A percentile compares a stretch with the other conserved stretches of the same genome.
These are phyloP conservation scores for Agonopterix arenella DNA, from an alignment of 2,888 invertebrate genomes.

Conservation along the genomic window DNA sequence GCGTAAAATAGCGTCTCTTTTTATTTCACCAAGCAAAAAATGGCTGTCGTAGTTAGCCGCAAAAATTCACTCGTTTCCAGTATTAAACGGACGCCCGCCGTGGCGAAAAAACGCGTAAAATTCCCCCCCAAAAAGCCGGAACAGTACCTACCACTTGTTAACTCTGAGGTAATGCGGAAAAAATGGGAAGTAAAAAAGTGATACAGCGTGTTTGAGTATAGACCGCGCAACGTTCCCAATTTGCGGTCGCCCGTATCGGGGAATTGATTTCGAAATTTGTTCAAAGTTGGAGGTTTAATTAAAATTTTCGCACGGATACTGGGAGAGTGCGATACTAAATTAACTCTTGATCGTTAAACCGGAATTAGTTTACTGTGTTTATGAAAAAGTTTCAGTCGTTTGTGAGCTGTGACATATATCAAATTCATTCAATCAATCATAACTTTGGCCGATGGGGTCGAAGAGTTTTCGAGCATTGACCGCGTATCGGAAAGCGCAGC, in stretches of 20 bases:
- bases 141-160: conserved; percentile 10
- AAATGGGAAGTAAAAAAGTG: conserved; percentile 1
- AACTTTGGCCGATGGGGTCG: too few species aligned
- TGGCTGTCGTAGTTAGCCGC: conserved; percentile 1
- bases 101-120: conserved; percentile 3
- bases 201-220: not conserved
- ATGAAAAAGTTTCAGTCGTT: too few species aligned
- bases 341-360: too few species aligned
- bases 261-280: conserved; percentile 9
- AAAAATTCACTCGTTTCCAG: conserved; percentile 6
- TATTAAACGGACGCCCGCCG: conserved; percentile 6
- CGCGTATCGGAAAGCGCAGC: too few species aligned
- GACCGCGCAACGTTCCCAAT: conserved; percentile 5
- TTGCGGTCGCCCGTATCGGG: conserved; percentile 8
- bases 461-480: too few species aligned
- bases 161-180: conserved; percentile 9
- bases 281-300: conserved; percentile 10
- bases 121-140: conserved; percentile 5
- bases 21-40: conserved; percentile 2
- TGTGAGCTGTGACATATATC: too few species aligned
- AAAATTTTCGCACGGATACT: conserved; percentile 4
- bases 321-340: too few species aligned
- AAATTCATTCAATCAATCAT: too few species aligned
- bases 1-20: not conserved
- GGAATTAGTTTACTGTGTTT: too few species aligned